Evolutionary conservation across 2,113 vertebrate species (phyloP), one percentile per base, ranked within the genome.

Genomic region (Fukomys damarensis): DNA sequence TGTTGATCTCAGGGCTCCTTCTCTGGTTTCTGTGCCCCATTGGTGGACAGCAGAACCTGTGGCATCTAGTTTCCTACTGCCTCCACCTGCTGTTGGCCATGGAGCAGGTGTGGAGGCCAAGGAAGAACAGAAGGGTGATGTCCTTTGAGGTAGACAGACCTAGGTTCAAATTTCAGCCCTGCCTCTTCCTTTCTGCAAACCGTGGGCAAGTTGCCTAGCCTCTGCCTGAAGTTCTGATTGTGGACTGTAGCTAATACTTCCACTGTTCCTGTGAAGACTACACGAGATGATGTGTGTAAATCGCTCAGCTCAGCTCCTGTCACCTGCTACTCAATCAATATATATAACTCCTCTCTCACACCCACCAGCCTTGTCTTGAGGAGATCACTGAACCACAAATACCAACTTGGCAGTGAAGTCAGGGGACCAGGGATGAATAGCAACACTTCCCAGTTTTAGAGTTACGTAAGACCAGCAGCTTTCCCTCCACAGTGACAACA

Each of bases 391-490:
- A 96, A 28, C 63, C 82, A 88, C 76, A 89, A 43, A 93, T 66
- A 96, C 54, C 83, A 93, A 43, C n/a, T 91, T 95, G 95, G 91
- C 87, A 96, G 12, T 65, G 38, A 76, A 89, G 46, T 76, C 46
- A 38, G 56, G 63, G 80, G 66, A 86, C 63, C n/a, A 94, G 52
- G 49, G 84, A 91, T 59, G 81, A 52, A 91, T 61, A 76, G 28
- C n/a, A 17, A 87, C 79, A 89, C 68, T 58, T 92, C 43, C 52
- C 96, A 41, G 84, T 95, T 96, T 97, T 84, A 92, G 93, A 93
- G 86, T 90, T 87, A 28, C 63, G 30, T 1, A 41, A 87, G 89
- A 95, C 46, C 46, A 92, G 84, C 95, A 95, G 93, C 92, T 97
- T 94, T 95, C 89, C 85, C 68, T 94, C 96, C 32, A 83, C n/a